phyloP scores from a whole-genome alignment of 2,888 invertebrate genomes.

The Cantharis nigra region DNA sequence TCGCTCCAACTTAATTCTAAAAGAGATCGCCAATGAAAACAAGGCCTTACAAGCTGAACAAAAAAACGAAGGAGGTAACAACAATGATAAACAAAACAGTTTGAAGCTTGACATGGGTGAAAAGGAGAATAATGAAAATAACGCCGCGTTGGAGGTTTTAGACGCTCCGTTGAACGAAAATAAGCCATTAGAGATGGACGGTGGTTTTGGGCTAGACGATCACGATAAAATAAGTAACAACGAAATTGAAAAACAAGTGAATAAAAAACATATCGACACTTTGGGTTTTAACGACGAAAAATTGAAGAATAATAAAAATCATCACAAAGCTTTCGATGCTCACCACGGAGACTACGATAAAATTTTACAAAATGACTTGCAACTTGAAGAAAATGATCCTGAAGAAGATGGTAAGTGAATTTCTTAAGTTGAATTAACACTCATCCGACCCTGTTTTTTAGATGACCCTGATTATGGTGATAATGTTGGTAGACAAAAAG shows the following conservation, averaged over 20 bases:
- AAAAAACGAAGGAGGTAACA: slow-evolving; percentile 36
- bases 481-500: slow-evolving; percentile 54
- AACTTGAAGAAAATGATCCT: slow-evolving; percentile 36
- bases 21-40: slow-evolving; percentile 51
- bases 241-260: slow-evolving; percentile 37
- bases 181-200: slow-evolving; percentile 19
- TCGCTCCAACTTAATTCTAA: slow-evolving; percentile 56
- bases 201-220: slow-evolving; percentile 27
- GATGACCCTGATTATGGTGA: slow-evolving; percentile 59
- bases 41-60: slow-evolving; percentile 47
- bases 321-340: slow-evolving; percentile 35
- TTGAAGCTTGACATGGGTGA: slow-evolving; percentile 33
- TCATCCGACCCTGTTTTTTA: slow-evolving; percentile 35
- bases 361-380: slow-evolving; percentile 39
- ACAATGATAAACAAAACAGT: slow-evolving; percentile 11
- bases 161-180: slow-evolving; percentile 41
- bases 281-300: slow-evolving; percentile 35
- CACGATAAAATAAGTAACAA: slow-evolving; percentile 30
- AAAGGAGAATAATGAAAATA: slow-evolving; percentile 45
- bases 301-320: not conserved
- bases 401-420: slow-evolving; percentile 56
- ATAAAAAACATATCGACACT: slow-evolving; percentile 41
- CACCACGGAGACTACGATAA: slow-evolving; percentile 45
- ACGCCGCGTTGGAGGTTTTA: slow-evolving; percentile 47
- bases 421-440: too few relatives aligned